Percentiles rank a stretch among this genome's conserved stretches.
phyloP scores from a whole-genome alignment of 2,797 vertebrate genomes.

The Eleutherodactylus coqui region DNA sequence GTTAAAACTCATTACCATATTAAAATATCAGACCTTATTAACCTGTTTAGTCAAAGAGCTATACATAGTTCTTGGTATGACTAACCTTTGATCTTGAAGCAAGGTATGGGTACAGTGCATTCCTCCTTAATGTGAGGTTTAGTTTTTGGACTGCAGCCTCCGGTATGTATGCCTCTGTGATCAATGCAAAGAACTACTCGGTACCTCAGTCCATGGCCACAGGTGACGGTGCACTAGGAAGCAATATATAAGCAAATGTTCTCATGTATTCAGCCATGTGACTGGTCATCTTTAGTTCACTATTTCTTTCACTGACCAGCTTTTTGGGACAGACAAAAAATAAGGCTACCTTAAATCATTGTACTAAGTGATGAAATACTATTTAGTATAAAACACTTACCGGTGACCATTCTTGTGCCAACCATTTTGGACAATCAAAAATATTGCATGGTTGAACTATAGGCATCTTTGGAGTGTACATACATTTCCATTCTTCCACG shows the following conservation, averaged over 20 bases:
- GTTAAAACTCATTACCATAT: too few relatives aligned
- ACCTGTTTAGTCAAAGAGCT: not conserved
- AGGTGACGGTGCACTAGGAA: constrained; percentile 93
- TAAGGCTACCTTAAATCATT: not conserved
- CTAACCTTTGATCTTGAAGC: constrained; percentile 92
- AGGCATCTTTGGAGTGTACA: constrained; percentile 90
- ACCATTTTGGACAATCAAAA: constrained; percentile 95
- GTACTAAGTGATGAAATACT: not conserved
- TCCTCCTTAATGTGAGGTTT: constrained; percentile 98
- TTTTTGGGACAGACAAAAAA: not conserved
- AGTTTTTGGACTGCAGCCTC: constrained; percentile 90
- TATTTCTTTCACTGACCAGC: not conserved
- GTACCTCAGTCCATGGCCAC: constrained; percentile 94
- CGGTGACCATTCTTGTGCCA: constrained; percentile 97
- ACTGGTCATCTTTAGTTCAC: not conserved
- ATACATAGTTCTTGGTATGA: not conserved
- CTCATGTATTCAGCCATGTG: not conserved
- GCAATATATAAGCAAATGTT: not conserved
- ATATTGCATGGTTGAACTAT: constrained; percentile 92
- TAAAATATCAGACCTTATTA: not conserved
- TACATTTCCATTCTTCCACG: constrained; percentile 97
- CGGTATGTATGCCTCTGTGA: constrained; percentile 91
- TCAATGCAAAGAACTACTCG: constrained; percentile 96
- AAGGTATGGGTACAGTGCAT: constrained; percentile 90
- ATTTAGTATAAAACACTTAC: constrained; percentile 74